These are phyloP conservation scores for Propithecus perrieri DNA, from an alignment of 2,797 vertebrate genomes.

Conservation along the genomic window DNA sequence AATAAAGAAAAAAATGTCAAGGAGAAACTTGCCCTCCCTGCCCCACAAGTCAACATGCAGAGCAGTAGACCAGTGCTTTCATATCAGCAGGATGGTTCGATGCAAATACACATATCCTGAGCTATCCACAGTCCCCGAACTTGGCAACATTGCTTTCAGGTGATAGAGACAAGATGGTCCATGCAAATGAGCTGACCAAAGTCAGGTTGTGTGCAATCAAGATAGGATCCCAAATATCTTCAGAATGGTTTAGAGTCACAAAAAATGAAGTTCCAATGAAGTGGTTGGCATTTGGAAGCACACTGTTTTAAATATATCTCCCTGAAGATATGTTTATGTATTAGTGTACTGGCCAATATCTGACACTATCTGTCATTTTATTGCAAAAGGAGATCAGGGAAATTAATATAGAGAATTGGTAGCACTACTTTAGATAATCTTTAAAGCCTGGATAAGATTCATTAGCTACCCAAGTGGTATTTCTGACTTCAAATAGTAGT, in stretches of 20 bases:
- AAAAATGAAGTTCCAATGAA: conserved; percentile 86
- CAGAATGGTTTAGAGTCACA: conserved; percentile 88
- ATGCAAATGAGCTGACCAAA: conserved; percentile 90
- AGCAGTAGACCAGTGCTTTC: conserved; percentile 81
- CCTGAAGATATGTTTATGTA: conserved; percentile 90
- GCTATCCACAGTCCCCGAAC: conserved; percentile 79
- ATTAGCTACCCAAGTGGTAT: conserved; percentile 81
- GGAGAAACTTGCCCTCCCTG: conserved; percentile 30
- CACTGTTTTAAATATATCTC: conserved; percentile 90
- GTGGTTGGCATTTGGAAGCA: conserved; percentile 91
- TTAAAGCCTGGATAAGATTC: conserved; percentile 81
- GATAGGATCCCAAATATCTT: conserved; percentile 87
- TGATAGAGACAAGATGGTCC: conserved; percentile 89
- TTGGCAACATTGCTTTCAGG: conserved; percentile 85
- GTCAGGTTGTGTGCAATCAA: conserved; percentile 81
- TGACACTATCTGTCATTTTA: conserved; percentile 88
- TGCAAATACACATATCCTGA: conserved; percentile 81
- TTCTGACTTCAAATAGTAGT: conserved; percentile 81
- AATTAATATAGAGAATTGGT: conserved; percentile 82
- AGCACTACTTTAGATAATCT: conserved; percentile 79
- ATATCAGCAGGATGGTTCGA: conserved; percentile 83
- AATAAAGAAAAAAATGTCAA: conserved; percentile 70
- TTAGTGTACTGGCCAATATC: conserved; percentile 87
- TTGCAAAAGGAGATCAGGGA: conserved; percentile 86
- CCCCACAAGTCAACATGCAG: conserved; percentile 85